Evolutionary conservation across 2,113 vertebrate species (phyloP), one percentile per base, ranked within the genome.

Genomic region (Sphaerodactylus townsendi): DNA sequence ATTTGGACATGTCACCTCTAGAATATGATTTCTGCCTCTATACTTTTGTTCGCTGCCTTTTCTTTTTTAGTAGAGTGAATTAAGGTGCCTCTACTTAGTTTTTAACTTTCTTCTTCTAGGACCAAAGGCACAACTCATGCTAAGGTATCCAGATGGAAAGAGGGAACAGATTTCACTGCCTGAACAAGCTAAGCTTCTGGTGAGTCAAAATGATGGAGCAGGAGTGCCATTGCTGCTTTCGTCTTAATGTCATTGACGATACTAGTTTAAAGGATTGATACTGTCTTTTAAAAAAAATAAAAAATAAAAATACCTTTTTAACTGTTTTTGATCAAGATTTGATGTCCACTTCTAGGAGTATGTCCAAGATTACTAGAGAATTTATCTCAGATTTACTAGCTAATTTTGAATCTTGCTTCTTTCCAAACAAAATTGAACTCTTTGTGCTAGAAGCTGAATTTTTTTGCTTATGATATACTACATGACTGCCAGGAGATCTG

Each of bases 71-170:
- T 28, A 28, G 2, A 87, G 0, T 35, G 41, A 77, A 37, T 84
- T 85, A 56, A 70, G 56, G 83, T 2, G 82, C 37, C 69, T 62
- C 19, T 74, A 5, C 25, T 81, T 95, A 88, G 93, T 73, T 21
- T 90, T 53, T 71, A 89, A 6, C 73, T 2, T 94, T 91, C 86
- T 91, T 93, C n/a, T 87, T 73, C 23, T 74, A 99, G 99, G 99
- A 96, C 99, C 99, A 93, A 99, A 99, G 96, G 98, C 99, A 95
- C 97, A 97, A 87, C 94, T 99, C 90, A 99, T 99, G 99, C 96
- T 99, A 71, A 97, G 99, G 89, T 99, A 99, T 94, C 99, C 99
- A 87, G 98, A 99, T 94, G 99, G 99, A 76, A 98, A 98, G 93
- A 98, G 97, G 96, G 99, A 99, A 94, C 99, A 99, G 93, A 98